Percentiles rank a stretch among this genome's conserved stretches.
Conservation (phyloP, 2,888 invertebrate genomes). For the Meta bourneti region DNA sequence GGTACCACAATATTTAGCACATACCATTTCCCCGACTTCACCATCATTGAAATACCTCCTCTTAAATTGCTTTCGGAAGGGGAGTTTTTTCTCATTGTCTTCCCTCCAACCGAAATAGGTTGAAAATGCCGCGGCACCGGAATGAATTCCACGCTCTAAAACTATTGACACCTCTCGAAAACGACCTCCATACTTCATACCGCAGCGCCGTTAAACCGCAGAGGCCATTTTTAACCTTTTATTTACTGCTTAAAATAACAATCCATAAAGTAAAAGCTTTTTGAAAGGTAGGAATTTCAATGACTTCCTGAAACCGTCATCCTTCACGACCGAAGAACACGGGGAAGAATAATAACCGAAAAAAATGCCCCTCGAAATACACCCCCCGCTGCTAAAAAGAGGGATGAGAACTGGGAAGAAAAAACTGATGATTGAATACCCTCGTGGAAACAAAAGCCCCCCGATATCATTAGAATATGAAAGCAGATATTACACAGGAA, state of each 20-base stretch:
- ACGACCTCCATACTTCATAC: constrained; percentile 61
- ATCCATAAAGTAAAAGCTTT: constrained; percentile 72
- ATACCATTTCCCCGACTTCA: neutral
- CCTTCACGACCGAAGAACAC: constrained; percentile 33
- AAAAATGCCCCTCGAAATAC: constrained; percentile 27
- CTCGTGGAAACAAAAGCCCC: constrained; percentile 63
- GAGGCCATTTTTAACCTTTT: constrained; percentile 55
- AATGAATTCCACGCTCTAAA: constrained; percentile 57
- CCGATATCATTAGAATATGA: constrained; percentile 68
- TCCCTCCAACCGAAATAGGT: neutral
- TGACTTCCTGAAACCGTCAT: constrained; percentile 73
- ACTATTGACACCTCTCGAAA: constrained; percentile 52
- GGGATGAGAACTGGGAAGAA: constrained; percentile 2
- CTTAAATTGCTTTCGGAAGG: neutral
- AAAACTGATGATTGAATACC: constrained; percentile 62
- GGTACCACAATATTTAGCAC: neutral
- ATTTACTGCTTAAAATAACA: constrained; percentile 76
- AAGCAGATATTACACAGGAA: constrained; percentile 56
- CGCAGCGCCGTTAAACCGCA: neutral
- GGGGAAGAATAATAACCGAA: constrained; percentile 27
- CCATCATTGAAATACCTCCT: constrained; percentile 25
- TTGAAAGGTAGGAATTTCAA: constrained; percentile 74
- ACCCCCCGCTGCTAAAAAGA: constrained; percentile 32
- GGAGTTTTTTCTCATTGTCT: constrained; percentile 7
- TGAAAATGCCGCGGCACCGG: neutral